phyloP scores from a whole-genome alignment of 2,113 vertebrate genomes.

The Laterallus jamaicensis region DNA sequence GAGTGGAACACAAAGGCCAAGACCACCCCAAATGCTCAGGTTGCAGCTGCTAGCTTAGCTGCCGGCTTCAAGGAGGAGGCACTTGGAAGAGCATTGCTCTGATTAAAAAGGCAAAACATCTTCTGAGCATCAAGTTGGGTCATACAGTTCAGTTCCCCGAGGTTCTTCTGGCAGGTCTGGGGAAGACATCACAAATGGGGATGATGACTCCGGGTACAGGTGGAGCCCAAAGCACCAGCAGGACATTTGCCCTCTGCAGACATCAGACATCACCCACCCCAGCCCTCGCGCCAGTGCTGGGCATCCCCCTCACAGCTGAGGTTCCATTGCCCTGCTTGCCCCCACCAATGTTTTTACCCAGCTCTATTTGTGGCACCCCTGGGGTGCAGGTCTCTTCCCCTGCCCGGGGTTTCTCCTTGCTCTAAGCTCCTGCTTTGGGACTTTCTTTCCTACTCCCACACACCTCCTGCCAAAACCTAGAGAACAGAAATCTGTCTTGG shows the following conservation, averaged over 20 bases:
- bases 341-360: not conserved
- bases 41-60: not conserved
- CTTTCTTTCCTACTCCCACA: not conserved
- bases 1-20: not conserved
- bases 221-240: accelerated
- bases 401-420: not conserved
- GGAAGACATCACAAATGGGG: accelerated
- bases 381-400: not conserved
- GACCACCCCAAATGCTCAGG: not conserved
- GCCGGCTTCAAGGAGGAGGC: not conserved
- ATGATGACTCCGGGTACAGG: not conserved
- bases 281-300: accelerated
- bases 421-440: not conserved
- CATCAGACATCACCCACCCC: not conserved
- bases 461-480: not conserved
- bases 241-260: not conserved
- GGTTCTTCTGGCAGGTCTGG: accelerated
- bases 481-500: not conserved
- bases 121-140: not conserved
- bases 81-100: not conserved
- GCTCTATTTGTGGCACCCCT: too few relatives aligned
- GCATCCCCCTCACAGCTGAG: accelerated
- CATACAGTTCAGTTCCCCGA: accelerated
- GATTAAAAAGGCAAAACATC: not conserved
- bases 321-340: accelerated